phyloP scores from a whole-genome alignment of 2,797 vertebrate genomes.

The Anomalospiza imberbis region DNA sequence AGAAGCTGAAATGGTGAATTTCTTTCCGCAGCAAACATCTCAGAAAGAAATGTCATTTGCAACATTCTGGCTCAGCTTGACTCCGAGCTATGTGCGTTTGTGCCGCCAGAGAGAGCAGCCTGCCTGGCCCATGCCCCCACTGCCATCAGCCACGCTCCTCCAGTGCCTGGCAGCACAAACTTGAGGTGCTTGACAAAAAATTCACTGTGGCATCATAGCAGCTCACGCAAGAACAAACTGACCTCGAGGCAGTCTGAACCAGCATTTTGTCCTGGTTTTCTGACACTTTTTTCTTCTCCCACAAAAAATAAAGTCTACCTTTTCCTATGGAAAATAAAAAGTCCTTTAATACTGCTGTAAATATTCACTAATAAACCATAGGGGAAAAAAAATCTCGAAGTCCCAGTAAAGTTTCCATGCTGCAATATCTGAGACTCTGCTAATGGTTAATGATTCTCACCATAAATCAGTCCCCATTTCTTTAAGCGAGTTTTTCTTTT shows the following conservation, averaged over 20 bases:
- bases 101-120: background rate
- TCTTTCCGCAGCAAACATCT: background rate
- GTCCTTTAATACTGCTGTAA: background rate
- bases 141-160: background rate
- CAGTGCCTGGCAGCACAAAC: background rate
- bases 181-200: background rate
- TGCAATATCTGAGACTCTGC: background rate
- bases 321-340: background rate
- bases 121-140: background rate
- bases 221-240: background rate
- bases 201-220: background rate
- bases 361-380: background rate
- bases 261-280: background rate
- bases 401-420: background rate
- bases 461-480: background rate
- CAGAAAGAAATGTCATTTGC: background rate
- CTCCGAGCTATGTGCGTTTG: background rate
- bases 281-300: background rate
- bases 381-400: background rate
- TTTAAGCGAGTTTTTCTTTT: background rate
- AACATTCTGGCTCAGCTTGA: background rate
- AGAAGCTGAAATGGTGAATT: background rate
- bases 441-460: background rate
- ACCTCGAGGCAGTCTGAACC: background rate
- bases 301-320: background rate